Evolutionary conservation across 2,888 invertebrate species (phyloP).

Genomic region (Nomada ruficornis): DNA sequence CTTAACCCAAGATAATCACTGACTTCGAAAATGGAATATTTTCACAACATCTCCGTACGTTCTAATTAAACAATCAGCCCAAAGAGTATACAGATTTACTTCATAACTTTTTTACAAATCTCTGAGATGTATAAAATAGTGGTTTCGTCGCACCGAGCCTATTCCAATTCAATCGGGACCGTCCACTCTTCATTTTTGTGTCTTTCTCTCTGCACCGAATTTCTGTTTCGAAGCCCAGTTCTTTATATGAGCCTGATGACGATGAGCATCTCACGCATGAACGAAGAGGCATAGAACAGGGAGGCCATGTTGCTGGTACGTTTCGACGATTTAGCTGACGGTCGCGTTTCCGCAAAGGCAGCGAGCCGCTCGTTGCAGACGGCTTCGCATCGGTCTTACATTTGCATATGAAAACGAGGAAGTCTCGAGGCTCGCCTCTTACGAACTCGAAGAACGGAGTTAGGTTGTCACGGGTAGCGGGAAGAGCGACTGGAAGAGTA

Average conservation of each 20-base stretch:
- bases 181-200: too few relatives aligned
- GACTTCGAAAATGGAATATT: neutral
- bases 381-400: slow-evolving; percentile 72
- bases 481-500: slow-evolving; percentile 41
- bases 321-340: slow-evolving; percentile 20
- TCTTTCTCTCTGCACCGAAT: neutral
- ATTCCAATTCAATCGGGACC: too few relatives aligned
- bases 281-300: slow-evolving; percentile 13
- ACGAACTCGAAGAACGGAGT: slow-evolving; percentile 76
- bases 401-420: slow-evolving; percentile 83
- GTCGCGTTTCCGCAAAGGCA: slow-evolving; percentile 50
- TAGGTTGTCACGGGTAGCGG: slow-evolving; percentile 70
- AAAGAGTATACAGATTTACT: too few relatives aligned
- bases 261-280: slow-evolving; percentile 17
- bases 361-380: slow-evolving; percentile 67
- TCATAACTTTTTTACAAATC: too few relatives aligned
- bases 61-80: too few relatives aligned
- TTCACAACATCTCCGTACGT: too few relatives aligned
- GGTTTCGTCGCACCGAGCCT: too few relatives aligned
- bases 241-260: neutral
- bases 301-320: slow-evolving; percentile 30
- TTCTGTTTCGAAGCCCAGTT: neutral
- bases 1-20: neutral
- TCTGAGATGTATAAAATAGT: too few relatives aligned
- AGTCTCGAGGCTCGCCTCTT: slow-evolving; percentile 81